These are phyloP conservation scores for Zaprionus ornatus DNA, from an alignment of 1,140 invertebrate species.

Conservation along the genomic window DNA sequence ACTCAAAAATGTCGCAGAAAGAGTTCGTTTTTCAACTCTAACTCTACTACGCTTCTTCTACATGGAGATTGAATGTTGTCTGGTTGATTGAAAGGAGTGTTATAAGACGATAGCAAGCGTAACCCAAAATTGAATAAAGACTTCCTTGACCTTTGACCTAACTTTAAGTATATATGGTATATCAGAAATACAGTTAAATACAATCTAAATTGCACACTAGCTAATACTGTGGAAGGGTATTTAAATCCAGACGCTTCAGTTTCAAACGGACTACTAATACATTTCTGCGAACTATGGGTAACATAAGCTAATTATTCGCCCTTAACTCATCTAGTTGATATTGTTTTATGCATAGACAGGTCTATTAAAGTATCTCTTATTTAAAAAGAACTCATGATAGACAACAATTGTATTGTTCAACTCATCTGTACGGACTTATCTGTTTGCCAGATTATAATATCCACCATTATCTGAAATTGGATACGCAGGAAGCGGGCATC, in stretches of 20 bases:
- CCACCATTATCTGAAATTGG: constrained; percentile 6
- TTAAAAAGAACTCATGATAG: not conserved
- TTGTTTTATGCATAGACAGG: not conserved
- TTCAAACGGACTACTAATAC: not conserved
- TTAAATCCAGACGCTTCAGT: constrained; percentile 15
- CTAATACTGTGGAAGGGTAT: constrained; percentile 44
- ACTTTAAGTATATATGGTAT: not conserved
- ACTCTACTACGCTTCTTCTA: not conserved
- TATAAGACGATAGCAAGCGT: not conserved
- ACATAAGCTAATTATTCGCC: not conserved
- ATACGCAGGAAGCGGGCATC: constrained; percentile 42
- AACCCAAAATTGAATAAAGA: not conserved
- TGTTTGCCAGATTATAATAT: not conserved
- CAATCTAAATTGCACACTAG: constrained; percentile 47
- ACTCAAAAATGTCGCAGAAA: not conserved
- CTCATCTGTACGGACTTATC: not conserved
- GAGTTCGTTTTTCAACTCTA: not conserved
- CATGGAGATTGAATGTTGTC: not conserved
- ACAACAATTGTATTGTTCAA: constrained; percentile 23
- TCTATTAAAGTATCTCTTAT: not conserved
- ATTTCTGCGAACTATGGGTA: not conserved
- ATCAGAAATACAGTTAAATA: constrained; percentile 19
- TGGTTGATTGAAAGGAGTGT: not conserved
- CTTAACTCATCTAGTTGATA: not conserved
- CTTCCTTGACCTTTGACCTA: not conserved